Percentiles rank a stretch among this genome's conserved stretches.
Conservation (phyloP, 2,113 vertebrate genomes). For the Phalacrocorax brasilianus region DNA sequence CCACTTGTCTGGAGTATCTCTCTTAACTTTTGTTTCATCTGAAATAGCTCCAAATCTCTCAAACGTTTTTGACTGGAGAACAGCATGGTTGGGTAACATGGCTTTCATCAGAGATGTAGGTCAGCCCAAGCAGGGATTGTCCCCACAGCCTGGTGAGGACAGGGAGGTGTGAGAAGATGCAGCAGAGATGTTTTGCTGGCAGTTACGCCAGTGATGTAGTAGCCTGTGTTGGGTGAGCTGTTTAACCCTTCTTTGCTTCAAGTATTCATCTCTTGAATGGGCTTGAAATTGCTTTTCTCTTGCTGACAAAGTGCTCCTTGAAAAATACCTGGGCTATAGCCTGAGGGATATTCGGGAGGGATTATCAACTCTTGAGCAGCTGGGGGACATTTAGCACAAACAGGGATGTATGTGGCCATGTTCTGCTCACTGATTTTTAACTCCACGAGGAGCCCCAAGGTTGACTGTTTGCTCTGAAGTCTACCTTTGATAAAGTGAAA, state of each 20-base stretch:
- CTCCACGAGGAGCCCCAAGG: neutral
- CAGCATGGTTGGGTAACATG: rapidly evolving
- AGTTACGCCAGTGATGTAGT: neutral
- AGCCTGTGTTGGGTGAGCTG: neutral
- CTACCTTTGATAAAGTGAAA: conserved; percentile 20
- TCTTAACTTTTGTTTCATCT: neutral
- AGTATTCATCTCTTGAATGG: neutral
- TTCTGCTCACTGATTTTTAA: neutral
- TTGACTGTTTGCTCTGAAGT: neutral
- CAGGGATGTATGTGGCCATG: neutral
- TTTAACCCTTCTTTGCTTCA: neutral
- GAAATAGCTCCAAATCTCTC: neutral
- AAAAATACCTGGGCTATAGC: neutral
- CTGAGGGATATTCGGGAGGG: neutral
- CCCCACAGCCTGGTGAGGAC: neutral
- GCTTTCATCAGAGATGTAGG: neutral
- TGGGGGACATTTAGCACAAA: neutral
- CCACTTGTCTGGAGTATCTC: neutral
- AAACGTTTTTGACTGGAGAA: neutral
- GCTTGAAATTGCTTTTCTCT: neutral
- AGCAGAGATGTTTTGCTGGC: neutral
- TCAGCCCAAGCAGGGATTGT: neutral
- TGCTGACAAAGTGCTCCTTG: neutral
- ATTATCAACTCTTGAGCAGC: neutral
- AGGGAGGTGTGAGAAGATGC: neutral